phyloP scores from a whole-genome alignment of 2,888 invertebrate genomes.

The Euspilapteryx auroguttella region DNA sequence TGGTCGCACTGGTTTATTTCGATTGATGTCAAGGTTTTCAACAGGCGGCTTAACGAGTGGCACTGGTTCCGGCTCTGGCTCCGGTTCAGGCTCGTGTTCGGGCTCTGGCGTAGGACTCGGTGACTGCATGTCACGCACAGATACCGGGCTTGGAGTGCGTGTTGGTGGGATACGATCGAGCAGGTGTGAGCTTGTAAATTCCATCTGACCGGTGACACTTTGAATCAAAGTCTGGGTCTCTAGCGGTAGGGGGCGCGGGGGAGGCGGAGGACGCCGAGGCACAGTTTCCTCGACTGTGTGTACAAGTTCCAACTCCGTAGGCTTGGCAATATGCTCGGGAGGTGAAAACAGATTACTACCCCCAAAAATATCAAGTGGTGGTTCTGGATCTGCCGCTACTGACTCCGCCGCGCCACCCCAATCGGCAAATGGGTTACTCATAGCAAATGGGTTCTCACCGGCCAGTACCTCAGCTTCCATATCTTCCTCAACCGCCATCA shows the following conservation, averaged over 20 bases:
- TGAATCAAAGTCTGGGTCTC: slow-evolving; percentile 85
- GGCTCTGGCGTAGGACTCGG: slow-evolving; percentile 82
- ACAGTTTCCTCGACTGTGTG: slow-evolving; percentile 16
- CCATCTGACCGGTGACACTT: slow-evolving; percentile 86
- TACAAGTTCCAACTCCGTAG: slow-evolving; percentile 41
- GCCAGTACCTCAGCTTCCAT: slow-evolving; percentile 16
- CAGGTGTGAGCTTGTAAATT: slow-evolving; percentile 82
- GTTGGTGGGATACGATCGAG: slow-evolving; percentile 83
- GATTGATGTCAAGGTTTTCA: slow-evolving; percentile 36
- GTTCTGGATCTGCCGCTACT: slow-evolving; percentile 39
- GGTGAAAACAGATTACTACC: slow-evolving; percentile 15
- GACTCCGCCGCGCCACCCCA: slow-evolving; percentile 44
- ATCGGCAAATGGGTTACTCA: slow-evolving; percentile 71
- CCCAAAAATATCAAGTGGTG: slow-evolving; percentile 43
- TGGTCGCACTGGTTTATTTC: slow-evolving; percentile 29
- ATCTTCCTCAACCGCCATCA: slow-evolving; percentile 50
- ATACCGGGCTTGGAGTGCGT: slow-evolving; percentile 84
- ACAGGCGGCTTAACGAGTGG: slow-evolving; percentile 14
- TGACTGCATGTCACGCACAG: slow-evolving; percentile 79
- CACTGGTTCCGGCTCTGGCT: slow-evolving; percentile 40
- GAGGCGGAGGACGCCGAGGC: slow-evolving; percentile 24
- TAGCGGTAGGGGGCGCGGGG: slow-evolving; percentile 67
- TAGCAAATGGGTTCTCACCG: slow-evolving; percentile 73
- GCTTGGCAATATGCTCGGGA: slow-evolving; percentile 23
- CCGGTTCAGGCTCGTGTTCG: slow-evolving; percentile 62